Base-by-base conservation (phyloP, 2,797 vertebrate species). In the Acanthurus tractus region DNA sequence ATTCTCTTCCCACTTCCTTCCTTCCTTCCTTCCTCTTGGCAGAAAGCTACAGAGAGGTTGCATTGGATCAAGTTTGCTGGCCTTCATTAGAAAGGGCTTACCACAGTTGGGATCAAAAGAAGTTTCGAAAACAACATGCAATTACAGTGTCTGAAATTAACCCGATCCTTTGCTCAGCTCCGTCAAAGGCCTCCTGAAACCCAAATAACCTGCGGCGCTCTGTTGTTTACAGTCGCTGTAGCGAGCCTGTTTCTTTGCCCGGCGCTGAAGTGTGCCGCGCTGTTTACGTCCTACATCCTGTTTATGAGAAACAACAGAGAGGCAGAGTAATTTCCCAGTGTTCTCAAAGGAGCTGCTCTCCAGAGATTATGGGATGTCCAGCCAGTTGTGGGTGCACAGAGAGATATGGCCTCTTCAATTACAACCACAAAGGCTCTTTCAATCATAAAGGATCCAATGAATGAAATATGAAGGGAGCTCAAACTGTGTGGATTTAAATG, bases 211-310 rank as follows among this genome's bases (percentile, higher is more conserved):
- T 15, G n/a, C 44, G 66, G 85, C 73, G 0, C 61, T 77, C 13
- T 49, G 44, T 34, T 84, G 70, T 87, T 83, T 82, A 68, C 78
- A 72, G 81, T 79, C 66, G 68, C 81, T 38, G 0, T 34, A 61
- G 72, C 1, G 3, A 62, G 72, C 54, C 45, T 50, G 50, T 74
- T 79, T 76, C 58, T 69, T 73, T 22, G 63, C 50, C 63, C 58
- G 23, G 71, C 13, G 1, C 55, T 38, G 55, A n/a, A 63, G 68
- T 73, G 36, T 53, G 63, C 54, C 5, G 3, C 23, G 9, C 57
- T 90, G 89, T 92, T 93, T 90, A 90, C 87, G 89, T 91, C 82
- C 89, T 85, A 63, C 79, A 86, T 94, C 89, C 93, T 89, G 85
- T 82, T 88, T 76, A 80, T 82, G 86, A 89, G 86, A 83, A 89